Base-by-base conservation (phyloP, 2,113 vertebrate species). In the Phrynocephalus versicolor region DNA sequence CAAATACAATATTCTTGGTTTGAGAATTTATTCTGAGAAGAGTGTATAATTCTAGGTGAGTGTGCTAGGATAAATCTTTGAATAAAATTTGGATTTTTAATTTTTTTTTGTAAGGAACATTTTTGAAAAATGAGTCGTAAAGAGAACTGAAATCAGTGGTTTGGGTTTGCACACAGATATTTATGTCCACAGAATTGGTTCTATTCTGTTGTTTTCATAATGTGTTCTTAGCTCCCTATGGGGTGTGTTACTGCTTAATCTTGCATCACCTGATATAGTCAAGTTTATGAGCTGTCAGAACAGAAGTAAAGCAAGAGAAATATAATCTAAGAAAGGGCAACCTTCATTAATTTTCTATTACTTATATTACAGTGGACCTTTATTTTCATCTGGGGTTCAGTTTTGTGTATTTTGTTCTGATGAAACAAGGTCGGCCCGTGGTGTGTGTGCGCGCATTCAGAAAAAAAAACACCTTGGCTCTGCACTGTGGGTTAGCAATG, bases 211-310 rank as follows among this genome's bases (percentile, higher is more conserved):
- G 57, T 58, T 58, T 9, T 58, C 16, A 58, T n/a, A 58, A 58
- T 58, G 57, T 60, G 58, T 9, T 60, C 15, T 60, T 16, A 60
- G 9, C 57, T 58, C 15, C 58, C 14, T 60, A 60, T 60, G 37
- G 65, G 41, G 67, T 80, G 67, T 80, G 25, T 71, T 45, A 4
- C 41, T 88, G 81, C 1, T 87, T 85, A 89, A 70, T 58, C 51
- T 60, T 15, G 27, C n/a, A 15, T 33, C 18, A 0, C 70, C 18
- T 0, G 0, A 16, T 58, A 13, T 33, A 2, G 33, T 71, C 12
- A 6, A 25, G 35, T 72, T 45, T 70, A 19, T n/a, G 33, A 23
- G 7, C 45, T 82, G 16, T 82, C 67, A 19, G 16, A 57, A 58
- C 80, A 72, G 15, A 76, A 81, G 77, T 30, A 51, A 51, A 82